Evolutionary conservation across 2,888 invertebrate genomes (phyloP), one percentile per base, ranked within the genome.

Genomic region (Beris chalybata): DNA sequence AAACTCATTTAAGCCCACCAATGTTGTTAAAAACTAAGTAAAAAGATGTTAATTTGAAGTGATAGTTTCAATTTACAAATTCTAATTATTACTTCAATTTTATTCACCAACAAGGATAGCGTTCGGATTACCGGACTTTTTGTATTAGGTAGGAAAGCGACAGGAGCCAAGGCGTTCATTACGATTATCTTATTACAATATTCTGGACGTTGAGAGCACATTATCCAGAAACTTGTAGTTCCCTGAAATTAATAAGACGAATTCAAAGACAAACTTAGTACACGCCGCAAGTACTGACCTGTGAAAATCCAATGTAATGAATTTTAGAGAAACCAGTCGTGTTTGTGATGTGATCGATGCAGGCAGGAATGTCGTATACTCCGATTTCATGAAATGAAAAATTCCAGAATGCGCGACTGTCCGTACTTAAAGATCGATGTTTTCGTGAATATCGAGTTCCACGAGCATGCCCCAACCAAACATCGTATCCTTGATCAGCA

Each of bases 241-340:
- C 86, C 87, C 64, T 67, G 53, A 13, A 45, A 44, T 13, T 13
- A 38, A 30, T 31, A 48, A 59, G 7, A 38, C 31, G 13, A 50
- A 50, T 12, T 9, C 7, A 50, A 50, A 13, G 15, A 50, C 50
- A 50, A 50, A 50, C 2, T 9, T 12, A 13, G 9, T 54, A 30
- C 9, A 54, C 11, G 31, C 13, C n/a, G 5, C 38, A 31, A 9
- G 29, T 52, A 15, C 29, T 31, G 43, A 57, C 50, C 63, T 79
- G 77, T 4, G 85, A 86, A 73, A 87, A 86, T 0, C 86, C 87
- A 12, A 85, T 73, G 74, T 85, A 87, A 69, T 82, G 81, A 1
- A 88, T 64, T 47, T 82, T 76, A 4, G 78, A 57, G 31, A 79
- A 76, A 0, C 79, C 77, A 0, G 85, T 85, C 1, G 38, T 31